phyloP scores from a whole-genome alignment of 2,888 invertebrate genomes.

The Heteromyza rotundicornis region DNA sequence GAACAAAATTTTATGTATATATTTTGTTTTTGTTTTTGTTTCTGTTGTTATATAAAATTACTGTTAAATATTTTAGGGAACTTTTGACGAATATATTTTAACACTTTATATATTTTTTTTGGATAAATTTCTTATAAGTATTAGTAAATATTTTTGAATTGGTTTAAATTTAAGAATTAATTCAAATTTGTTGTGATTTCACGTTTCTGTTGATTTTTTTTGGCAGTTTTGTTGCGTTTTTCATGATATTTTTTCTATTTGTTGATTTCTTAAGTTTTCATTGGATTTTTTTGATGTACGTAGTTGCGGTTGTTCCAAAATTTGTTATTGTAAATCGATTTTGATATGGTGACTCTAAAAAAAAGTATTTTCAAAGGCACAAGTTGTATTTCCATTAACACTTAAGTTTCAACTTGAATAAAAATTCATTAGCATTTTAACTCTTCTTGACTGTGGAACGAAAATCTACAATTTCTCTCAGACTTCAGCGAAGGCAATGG shows the following conservation, averaged over 20 bases:
- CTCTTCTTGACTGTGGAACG: too few species aligned
- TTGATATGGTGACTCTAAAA: constrained; percentile 33
- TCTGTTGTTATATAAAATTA: constrained; percentile 14
- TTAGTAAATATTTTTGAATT: constrained; percentile 22
- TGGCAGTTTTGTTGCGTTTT: constrained; percentile 3
- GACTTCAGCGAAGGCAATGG: too few species aligned
- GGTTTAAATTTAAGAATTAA: not conserved
- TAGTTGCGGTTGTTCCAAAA: constrained; percentile 4
- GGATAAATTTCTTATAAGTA: constrained; percentile 11
- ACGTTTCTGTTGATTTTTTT: not conserved
- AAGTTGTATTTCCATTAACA: too few species aligned
- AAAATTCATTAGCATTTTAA: too few species aligned
- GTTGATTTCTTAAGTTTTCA: constrained; percentile 9
- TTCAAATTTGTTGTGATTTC: not conserved
- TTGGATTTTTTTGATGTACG: not conserved
- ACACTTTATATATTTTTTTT: constrained; percentile 27
- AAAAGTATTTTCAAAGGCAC: too few species aligned
- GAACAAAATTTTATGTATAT: constrained; percentile 5
- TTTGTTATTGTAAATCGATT: constrained; percentile 10
- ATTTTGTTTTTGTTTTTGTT: constrained; percentile 20
- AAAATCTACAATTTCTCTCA: too few species aligned
- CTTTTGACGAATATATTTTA: constrained; percentile 5
- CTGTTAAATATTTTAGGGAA: not conserved
- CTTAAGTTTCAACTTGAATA: too few species aligned
- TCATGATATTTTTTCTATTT: constrained; percentile 6